Conservation (phyloP, 2,888 invertebrate genomes). For the Linnaemya vulpina region DNA sequence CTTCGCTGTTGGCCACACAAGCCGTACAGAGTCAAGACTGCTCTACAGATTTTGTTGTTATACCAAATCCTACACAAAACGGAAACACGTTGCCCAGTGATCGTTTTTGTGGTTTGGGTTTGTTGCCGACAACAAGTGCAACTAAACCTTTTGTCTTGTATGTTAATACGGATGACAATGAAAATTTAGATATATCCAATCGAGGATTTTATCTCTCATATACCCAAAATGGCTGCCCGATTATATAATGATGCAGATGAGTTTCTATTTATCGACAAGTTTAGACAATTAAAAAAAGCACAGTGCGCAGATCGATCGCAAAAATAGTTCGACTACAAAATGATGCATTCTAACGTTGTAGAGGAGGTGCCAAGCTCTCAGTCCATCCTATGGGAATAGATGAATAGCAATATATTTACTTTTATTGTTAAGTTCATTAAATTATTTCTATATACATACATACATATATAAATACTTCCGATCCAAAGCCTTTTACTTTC, state of each 20-base stretch:
- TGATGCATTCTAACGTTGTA: too few relatives aligned
- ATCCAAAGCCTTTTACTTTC: too few relatives aligned
- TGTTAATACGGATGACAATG: slow-evolving; percentile 87
- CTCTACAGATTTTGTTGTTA: slow-evolving; percentile 89
- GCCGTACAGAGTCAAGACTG: slow-evolving; percentile 86
- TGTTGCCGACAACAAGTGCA: slow-evolving; percentile 86
- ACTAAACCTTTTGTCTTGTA: slow-evolving; percentile 88
- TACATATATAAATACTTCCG: neutral
- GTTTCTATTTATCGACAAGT: too few relatives aligned
- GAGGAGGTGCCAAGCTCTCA: too few relatives aligned
- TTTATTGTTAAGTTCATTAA: too few relatives aligned
- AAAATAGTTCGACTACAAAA: neutral
- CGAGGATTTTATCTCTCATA: slow-evolving; percentile 89
- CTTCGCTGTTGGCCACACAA: slow-evolving; percentile 85
- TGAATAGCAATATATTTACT: too few relatives aligned
- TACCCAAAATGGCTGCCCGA: slow-evolving; percentile 87
- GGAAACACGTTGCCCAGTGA: slow-evolving; percentile 84
- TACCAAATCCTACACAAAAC: slow-evolving; percentile 86
- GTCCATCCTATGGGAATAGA: too few relatives aligned
- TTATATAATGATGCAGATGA: slow-evolving; percentile 66
- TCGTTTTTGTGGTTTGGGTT: slow-evolving; percentile 90
- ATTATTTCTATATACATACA: neutral
- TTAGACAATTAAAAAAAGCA: slow-evolving; percentile 27
- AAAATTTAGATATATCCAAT: slow-evolving; percentile 88
- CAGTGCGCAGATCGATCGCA: neutral